Evolutionary conservation across 2,888 invertebrate species (phyloP).

Genomic region (Herminia tarsipennalis): DNA sequence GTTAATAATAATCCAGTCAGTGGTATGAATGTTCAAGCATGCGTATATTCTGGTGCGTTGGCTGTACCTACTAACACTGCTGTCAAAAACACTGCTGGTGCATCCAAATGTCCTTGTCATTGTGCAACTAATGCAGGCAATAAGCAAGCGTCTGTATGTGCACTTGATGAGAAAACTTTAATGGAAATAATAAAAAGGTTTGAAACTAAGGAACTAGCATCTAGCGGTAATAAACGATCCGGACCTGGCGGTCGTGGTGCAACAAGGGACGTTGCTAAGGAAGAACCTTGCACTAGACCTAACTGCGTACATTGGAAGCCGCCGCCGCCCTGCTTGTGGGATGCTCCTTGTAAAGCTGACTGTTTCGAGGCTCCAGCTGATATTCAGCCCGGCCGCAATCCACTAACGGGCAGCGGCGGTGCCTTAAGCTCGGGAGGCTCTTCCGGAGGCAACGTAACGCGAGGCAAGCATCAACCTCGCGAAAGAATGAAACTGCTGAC

Average conservation of each 20-base stretch:
- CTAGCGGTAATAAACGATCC: conserved; percentile 37
- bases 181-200: conserved; percentile 58
- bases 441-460: conserved; percentile 11
- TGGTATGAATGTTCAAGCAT: conserved; percentile 24
- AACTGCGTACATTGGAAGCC: conserved; percentile 75
- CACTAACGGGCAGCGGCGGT: conserved; percentile 46
- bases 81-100: conserved; percentile 10
- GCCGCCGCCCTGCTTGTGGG: conserved; percentile 74
- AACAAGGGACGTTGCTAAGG: conserved; percentile 45
- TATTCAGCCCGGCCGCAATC: conserved; percentile 65
- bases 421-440: conserved; percentile 10
- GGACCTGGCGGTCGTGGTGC: conserved; percentile 57
- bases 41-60: conserved; percentile 31
- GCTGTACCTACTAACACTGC: conserved; percentile 17
- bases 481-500: conserved; percentile 61
- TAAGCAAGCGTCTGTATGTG: conserved; percentile 48
- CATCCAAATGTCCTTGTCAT: conserved; percentile 45
- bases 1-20: conserved; percentile 30
- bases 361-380: conserved; percentile 70
- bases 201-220: conserved; percentile 53
- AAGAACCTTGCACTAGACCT: conserved; percentile 66
- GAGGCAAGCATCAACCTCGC: conserved; percentile 27
- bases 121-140: conserved; percentile 27
- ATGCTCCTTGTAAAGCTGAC: conserved; percentile 76
- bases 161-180: conserved; percentile 62